A percentile compares a stretch with the other conserved stretches of the same genome.
These are phyloP conservation scores for Trichonephila inaurata DNA, from an alignment of 1,140 invertebrate genomes.

Conservation along the genomic window DNA sequence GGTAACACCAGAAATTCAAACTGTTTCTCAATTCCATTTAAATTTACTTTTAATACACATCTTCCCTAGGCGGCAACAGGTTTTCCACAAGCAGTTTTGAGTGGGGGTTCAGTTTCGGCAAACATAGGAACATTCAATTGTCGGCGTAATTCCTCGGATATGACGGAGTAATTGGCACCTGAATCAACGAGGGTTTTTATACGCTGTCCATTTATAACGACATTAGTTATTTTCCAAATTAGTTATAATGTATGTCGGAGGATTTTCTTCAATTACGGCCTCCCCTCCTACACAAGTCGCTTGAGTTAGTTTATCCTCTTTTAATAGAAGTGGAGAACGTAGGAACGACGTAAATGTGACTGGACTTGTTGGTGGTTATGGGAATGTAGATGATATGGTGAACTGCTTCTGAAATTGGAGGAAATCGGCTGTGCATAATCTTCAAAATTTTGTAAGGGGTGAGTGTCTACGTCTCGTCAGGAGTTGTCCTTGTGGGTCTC, in stretches of 20 bases:
- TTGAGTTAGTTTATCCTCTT: constrained; percentile 48
- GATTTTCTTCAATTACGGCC: neutral
- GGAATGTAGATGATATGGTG: neutral
- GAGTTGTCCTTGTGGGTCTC: neutral
- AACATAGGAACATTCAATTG: constrained; percentile 17
- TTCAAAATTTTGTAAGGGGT: neutral
- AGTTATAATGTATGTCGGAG: neutral
- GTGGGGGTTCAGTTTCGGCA: neutral
- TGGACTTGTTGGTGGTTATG: neutral
- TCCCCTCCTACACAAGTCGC: neutral
- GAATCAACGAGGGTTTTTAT: constrained; percentile 9
- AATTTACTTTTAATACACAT: constrained; percentile 8
- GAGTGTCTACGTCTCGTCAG: neutral
- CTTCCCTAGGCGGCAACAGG: neutral
- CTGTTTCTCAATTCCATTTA: neutral
- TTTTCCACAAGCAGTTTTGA: too few species aligned
- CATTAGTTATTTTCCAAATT: constrained; percentile 28
- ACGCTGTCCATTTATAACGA: constrained; percentile 24
- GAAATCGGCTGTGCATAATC: neutral
- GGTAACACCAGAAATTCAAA: constrained; percentile 37
- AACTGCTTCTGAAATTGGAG: neutral
- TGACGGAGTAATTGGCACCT: constrained; percentile 16
- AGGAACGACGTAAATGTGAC: neutral
- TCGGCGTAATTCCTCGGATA: constrained; percentile 25
- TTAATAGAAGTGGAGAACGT: neutral